Evolutionary conservation across 2,797 vertebrate species (phyloP), one percentile per base, ranked within the genome.

Genomic region (Columba guinea): DNA sequence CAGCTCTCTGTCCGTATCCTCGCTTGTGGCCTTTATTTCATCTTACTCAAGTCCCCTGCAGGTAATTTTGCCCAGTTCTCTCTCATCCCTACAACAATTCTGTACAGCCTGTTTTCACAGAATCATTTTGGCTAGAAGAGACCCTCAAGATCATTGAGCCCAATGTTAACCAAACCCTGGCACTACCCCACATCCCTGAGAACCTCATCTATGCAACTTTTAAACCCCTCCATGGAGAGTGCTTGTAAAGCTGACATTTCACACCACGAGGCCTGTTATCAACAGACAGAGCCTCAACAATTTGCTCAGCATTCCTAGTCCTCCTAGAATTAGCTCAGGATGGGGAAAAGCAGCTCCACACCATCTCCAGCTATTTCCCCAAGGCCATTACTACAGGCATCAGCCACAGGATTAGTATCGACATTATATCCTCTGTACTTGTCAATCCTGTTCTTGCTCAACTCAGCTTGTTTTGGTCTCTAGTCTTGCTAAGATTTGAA

Each of bases 1-100:
- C 58, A 52, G 8, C 70, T 53, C 17, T 21, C 69, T 67, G 10
- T 35, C 65, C 37, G 23, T 0, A 0, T 32, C 63, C 56, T 87
- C 91, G 48, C 63, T 82, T 28, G 14, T 35, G 70, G 59, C 39
- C 12, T 93, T 90, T 18, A 24, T 63, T 95, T 86, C 18, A 34
- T 63, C 39, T 7, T 26, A 76, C 67, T 78, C 12, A 2, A 90
- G 59, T 3, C 13, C 5, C n/a, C 48, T 4, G 24, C 24, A 59
- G 73, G 37, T 55, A 71, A 68, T 32, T 53, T 62, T 14, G 5
- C 34, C 41, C 41, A 19, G 0, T 74, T 85, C 7, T 56, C 28
- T 48, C 75, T 73, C 48, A 51, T 30, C 17, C 37, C 14, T 28
- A 5, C 48, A 11, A 55, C 0, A 15, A 56, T 7, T 7, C 27